phyloP scores from a whole-genome alignment of 2,113 vertebrate genomes.

The Chaetura pelagica region DNA sequence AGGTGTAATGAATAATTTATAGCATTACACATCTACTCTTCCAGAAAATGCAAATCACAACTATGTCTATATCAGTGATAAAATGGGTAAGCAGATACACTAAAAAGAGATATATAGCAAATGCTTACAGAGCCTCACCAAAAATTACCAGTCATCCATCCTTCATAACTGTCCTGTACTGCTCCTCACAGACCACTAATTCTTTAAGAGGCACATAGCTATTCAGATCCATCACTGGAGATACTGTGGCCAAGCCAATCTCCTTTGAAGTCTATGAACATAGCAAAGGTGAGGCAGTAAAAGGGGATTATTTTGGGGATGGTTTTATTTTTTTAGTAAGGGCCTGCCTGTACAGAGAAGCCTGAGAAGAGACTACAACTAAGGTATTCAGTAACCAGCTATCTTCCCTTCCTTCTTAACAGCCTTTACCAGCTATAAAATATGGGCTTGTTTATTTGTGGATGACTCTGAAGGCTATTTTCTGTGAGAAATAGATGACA shows the following conservation, averaged over 20 bases:
- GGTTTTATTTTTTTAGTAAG: background rate
- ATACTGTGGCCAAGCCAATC: background rate
- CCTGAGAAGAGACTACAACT: background rate
- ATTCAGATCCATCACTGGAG: background rate
- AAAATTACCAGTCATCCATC: background rate
- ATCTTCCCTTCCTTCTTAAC: background rate
- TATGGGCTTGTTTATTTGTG: background rate
- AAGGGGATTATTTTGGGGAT: background rate
- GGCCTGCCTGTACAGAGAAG: background rate
- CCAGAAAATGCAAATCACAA: constrained; percentile 45
- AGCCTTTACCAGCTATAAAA: background rate
- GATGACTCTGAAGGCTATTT: background rate
- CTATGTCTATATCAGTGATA: background rate
- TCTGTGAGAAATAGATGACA: background rate
- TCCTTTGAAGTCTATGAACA: background rate
- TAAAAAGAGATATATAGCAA: constrained; percentile 14
- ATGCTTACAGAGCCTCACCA: background rate
- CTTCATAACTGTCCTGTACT: background rate
- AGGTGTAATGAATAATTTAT: constrained; percentile 52
- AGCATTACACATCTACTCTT: background rate
- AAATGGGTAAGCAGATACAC: background rate
- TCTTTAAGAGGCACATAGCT: background rate
- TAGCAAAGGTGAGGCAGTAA: background rate
- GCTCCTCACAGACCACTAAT: background rate
- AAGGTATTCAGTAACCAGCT: background rate